Conservation (phyloP, 2,888 invertebrate species). For the Cetonia aurata region DNA sequence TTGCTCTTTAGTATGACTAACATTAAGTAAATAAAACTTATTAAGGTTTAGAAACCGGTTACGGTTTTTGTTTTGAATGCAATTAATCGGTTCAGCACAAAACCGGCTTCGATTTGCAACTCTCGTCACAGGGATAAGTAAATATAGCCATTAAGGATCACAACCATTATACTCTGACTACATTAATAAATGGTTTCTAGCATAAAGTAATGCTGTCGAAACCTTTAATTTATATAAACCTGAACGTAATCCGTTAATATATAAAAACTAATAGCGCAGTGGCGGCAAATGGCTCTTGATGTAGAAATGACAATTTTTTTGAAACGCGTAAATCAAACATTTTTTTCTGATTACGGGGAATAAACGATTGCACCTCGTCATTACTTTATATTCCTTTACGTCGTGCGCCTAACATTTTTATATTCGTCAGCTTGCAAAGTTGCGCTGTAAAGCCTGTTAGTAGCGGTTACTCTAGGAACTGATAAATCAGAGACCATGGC, state of each 20-base stretch:
- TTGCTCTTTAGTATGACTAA: no score
- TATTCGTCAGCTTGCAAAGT: constrained; percentile 6
- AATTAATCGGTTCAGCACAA: no score
- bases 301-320: constrained; percentile 15
- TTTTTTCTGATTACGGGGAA: constrained; percentile 16
- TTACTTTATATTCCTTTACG: constrained; percentile 18
- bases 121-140: no score
- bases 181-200: no score
- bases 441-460: constrained; percentile 20
- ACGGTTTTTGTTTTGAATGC: no score
- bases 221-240: no score
- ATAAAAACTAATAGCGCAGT: constrained; percentile 4
- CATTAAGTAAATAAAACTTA: no score
- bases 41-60: no score
- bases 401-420: constrained; percentile 21
- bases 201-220: no score
- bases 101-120: no score
- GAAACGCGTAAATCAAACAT: constrained; percentile 25
- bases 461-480: constrained; percentile 15
- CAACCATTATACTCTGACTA: no score
- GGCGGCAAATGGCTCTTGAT: constrained; percentile 4
- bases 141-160: no score
- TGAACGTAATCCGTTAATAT: background rate
- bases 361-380: constrained; percentile 3
- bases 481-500: constrained; percentile 43